Evolutionary conservation across 2,888 invertebrate species (phyloP), one percentile per base, ranked within the genome.

Genomic region (Drosophila leonis): DNA sequence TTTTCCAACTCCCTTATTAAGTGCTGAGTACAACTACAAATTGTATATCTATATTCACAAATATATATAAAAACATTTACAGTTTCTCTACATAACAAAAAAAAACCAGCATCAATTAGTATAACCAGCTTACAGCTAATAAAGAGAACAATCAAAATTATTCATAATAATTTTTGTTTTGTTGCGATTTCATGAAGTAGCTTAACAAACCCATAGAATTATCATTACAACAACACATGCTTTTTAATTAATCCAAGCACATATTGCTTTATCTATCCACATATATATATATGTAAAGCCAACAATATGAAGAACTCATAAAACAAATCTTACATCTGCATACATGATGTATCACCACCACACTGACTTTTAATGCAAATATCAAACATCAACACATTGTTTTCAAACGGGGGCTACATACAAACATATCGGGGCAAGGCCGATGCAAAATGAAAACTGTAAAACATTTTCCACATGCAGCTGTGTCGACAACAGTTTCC

Each of bases 361-460:
- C 41, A 48, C 72, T 37, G 72, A 70, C 72, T 71, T 56, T 72
- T 39, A 72, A 56, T 70, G 72, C 70, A 72, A 54, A 54, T 64
- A 72, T 71, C 39, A 64, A 49, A 71, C 72, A 71, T 42, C 55
- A 62, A 37, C 62, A 72, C 56, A 54, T 51, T 33, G 46, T 56
- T 62, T 56, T 49, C 63, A 52, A 52, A 24, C 51, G 51, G 24
- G 24, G 24, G 24, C 51, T 15, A 13, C 42, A 35, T 35, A 49
- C 49, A 49, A 15, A 60, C 37, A 49, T 49, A 49, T 49, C 31
- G 27, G 54, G 64, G 63, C 78, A 78, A 78, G 78, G 78, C 78
- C 80, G 52, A 65, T 63, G 78, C 77, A 76, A 80, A 77, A 78
- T 78, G 80, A 75, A 76, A 76, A 82, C 57, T 72, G 72, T 67